phyloP scores from a whole-genome alignment of 2,888 invertebrate genomes.

The Leptinotarsa peninsularis region DNA sequence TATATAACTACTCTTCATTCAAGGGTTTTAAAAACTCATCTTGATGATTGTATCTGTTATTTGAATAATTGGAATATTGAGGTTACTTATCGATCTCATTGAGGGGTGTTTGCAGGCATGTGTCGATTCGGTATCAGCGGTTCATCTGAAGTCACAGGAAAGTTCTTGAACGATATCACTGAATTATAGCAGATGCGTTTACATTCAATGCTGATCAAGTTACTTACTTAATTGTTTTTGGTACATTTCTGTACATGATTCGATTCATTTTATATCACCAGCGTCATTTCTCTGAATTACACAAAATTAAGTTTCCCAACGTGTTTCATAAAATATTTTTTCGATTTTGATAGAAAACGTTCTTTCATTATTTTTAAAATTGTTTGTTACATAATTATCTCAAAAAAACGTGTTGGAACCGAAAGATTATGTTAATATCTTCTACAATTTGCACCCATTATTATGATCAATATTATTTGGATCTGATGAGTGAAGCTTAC shows the following conservation, averaged over 20 bases:
- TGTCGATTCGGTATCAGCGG: conserved; percentile 32
- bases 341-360: too few relatives aligned
- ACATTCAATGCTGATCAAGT: background rate
- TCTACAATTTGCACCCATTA: too few relatives aligned
- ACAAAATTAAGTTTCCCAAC: too few relatives aligned
- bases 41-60: conserved; percentile 53
- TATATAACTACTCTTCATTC: conserved; percentile 48
- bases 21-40: conserved; percentile 50
- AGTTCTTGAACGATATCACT: background rate
- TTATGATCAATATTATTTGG: too few relatives aligned
- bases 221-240: background rate
- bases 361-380: too few relatives aligned
- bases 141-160: conserved; percentile 4
- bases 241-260: background rate
- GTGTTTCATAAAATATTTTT: too few relatives aligned
- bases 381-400: too few relatives aligned
- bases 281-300: too few relatives aligned
- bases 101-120: conserved; percentile 34
- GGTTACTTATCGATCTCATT: conserved; percentile 45
- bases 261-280: background rate
- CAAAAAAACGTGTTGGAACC: too few relatives aligned
- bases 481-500: too few relatives aligned
- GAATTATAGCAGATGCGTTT: background rate
- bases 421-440: too few relatives aligned
- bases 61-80: conserved; percentile 52